A percentile compares a stretch with the other conserved stretches of the same genome.
phyloP scores from a whole-genome alignment of 2,888 invertebrate species.

The Nephrocerus scutellatus region DNA sequence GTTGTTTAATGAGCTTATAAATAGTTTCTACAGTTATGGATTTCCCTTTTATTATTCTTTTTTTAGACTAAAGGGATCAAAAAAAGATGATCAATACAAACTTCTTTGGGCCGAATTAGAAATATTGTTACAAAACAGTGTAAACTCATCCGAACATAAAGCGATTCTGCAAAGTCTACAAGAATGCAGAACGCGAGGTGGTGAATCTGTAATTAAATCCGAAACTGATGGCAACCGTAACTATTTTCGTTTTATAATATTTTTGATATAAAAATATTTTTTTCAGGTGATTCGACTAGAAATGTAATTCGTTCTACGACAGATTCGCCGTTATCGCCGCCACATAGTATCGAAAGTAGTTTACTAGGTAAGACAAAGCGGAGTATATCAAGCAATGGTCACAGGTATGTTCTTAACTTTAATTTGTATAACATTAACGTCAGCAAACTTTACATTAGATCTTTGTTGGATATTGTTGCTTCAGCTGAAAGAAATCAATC shows the following conservation, averaged over 20 bases:
- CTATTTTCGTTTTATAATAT: constrained; percentile 4
- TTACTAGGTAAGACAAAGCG: constrained; percentile 30
- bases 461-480: constrained; percentile 52
- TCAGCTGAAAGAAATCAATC: constrained; percentile 50
- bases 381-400: constrained; percentile 33
- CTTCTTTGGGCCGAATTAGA: constrained; percentile 87
- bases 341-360: constrained; percentile 49
- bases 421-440: background rate
- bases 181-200: constrained; percentile 59
- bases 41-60: constrained; percentile 3
- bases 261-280: background rate
- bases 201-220: constrained; percentile 53
- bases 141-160: constrained; percentile 71
- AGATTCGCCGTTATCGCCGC: constrained; percentile 80
- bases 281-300: constrained; percentile 29
- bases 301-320: constrained; percentile 67
- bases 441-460: constrained; percentile 33
- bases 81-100: constrained; percentile 84
- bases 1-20: background rate
- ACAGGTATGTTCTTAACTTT: constrained; percentile 26
- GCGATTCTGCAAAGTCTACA: constrained; percentile 71
- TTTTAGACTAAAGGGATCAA: constrained; percentile 46
- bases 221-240: constrained; percentile 50
- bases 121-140: constrained; percentile 68
- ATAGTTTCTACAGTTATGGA: background rate